phyloP scores from a whole-genome alignment of 2,888 invertebrate species.

The Microplitis manilae region DNA sequence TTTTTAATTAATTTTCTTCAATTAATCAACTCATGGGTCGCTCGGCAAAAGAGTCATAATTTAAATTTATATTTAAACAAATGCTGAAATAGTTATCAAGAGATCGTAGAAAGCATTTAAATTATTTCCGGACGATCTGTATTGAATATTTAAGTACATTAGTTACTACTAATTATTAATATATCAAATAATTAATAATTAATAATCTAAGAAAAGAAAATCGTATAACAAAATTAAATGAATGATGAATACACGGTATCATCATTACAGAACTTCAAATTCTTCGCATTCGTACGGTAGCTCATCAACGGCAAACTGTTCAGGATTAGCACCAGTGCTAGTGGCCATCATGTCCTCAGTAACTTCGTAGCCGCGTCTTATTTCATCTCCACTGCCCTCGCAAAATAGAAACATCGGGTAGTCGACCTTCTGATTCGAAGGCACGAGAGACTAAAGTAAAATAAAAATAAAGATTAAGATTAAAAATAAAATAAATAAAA shows the following conservation, averaged over 20 bases:
- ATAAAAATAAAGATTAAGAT: conserved; percentile 4
- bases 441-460: conserved; percentile 73
- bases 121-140: conserved; percentile 2
- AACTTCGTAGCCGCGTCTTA: conserved; percentile 58
- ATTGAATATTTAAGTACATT: conserved; percentile 53
- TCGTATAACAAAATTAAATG: background rate
- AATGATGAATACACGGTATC: background rate
- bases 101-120: conserved; percentile 23
- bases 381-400: conserved; percentile 79
- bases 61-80: background rate
- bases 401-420: conserved; percentile 90
- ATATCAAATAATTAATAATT: background rate
- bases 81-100: conserved; percentile 12
- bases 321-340: conserved; percentile 50
- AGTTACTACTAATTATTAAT: conserved; percentile 18
- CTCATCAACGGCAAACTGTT: conserved; percentile 59
- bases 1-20: background rate
- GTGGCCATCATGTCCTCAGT: conserved; percentile 57
- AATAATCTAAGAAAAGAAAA: background rate
- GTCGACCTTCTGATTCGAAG: conserved; percentile 74
- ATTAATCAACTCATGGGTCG: background rate
- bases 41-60: background rate
- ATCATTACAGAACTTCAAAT: conserved; percentile 60
- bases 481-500: conserved; percentile 1
- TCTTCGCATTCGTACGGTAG: conserved; percentile 65